phyloP scores from a whole-genome alignment of 2,888 invertebrate genomes.

The Aphidius colemani region DNA sequence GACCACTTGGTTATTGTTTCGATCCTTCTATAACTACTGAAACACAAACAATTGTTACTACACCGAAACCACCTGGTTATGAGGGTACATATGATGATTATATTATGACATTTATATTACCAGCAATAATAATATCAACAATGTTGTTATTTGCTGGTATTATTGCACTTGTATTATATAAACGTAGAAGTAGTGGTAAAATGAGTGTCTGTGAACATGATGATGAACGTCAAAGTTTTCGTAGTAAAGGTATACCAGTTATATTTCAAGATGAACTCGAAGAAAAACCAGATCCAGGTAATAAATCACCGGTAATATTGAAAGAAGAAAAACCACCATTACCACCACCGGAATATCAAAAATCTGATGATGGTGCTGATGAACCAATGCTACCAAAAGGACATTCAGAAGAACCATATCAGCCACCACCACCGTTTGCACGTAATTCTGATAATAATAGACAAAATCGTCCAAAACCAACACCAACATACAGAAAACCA shows the following conservation, averaged over 20 bases:
- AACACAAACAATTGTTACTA: no score
- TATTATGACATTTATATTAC: slow-evolving; percentile 83
- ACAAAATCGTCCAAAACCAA: slow-evolving; percentile 79
- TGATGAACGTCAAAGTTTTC: slow-evolving; percentile 81
- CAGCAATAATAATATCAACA: slow-evolving; percentile 83
- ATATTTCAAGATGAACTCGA: slow-evolving; percentile 97
- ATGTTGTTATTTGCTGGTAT: slow-evolving; percentile 87
- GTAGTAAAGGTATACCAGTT: slow-evolving; percentile 87
- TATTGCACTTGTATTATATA: slow-evolving; percentile 86
- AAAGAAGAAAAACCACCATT: slow-evolving; percentile 94
- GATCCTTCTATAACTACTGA: no score
- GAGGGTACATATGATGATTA: slow-evolving; percentile 69
- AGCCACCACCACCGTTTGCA: slow-evolving; percentile 87
- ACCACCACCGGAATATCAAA: slow-evolving; percentile 79
- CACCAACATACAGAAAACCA: slow-evolving; percentile 91
- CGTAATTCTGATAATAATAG: slow-evolving; percentile 74
- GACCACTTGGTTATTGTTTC: no score
- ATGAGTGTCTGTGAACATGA: slow-evolving; percentile 80
- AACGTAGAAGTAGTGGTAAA: slow-evolving; percentile 82
- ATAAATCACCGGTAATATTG: slow-evolving; percentile 91
- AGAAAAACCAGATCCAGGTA: slow-evolving; percentile 84
- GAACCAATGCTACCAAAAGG: slow-evolving; percentile 58
- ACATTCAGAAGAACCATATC: slow-evolving; percentile 76
- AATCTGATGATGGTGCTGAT: slow-evolving; percentile 62
- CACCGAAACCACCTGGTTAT: no score